phyloP scores from a whole-genome alignment of 2,113 vertebrate species.

The Phocoena sinus region DNA sequence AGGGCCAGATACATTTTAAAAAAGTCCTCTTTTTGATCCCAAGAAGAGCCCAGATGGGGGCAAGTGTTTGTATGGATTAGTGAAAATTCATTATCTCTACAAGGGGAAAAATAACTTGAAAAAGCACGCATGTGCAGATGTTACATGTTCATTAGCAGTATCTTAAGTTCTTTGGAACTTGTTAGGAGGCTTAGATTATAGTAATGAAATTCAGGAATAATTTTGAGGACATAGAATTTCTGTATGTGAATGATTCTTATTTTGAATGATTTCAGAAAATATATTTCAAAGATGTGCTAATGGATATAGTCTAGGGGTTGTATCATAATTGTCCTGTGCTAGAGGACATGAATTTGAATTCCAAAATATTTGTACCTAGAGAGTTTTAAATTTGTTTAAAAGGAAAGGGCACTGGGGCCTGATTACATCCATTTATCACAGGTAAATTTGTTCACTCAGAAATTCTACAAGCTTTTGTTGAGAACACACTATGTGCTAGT shows the following conservation, averaged over 20 bases:
- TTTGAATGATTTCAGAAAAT: conserved; percentile 16
- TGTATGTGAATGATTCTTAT: not conserved
- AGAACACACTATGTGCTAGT: not conserved
- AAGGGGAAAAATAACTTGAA: not conserved
- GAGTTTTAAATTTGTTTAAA: not conserved
- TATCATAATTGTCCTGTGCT: not conserved
- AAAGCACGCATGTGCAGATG: not conserved
- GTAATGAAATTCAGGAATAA: not conserved
- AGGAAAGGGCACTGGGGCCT: not conserved
- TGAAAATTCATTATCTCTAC: not conserved
- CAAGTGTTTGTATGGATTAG: not conserved
- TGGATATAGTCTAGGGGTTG: not conserved
- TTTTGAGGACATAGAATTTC: not conserved
- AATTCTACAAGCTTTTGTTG: not conserved
- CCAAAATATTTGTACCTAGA: not conserved
- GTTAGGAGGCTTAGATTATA: not conserved
- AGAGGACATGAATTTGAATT: not conserved
- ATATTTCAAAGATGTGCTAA: not conserved
- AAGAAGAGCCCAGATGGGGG: not conserved
- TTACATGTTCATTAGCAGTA: not conserved
- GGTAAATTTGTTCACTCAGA: not conserved
- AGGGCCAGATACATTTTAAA: not conserved
- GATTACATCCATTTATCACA: not conserved
- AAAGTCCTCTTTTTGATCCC: not conserved
- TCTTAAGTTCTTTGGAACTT: not conserved